Evolutionary conservation across 1,140 invertebrate species (phyloP).

Genomic region (Eurosta solidaginis): DNA sequence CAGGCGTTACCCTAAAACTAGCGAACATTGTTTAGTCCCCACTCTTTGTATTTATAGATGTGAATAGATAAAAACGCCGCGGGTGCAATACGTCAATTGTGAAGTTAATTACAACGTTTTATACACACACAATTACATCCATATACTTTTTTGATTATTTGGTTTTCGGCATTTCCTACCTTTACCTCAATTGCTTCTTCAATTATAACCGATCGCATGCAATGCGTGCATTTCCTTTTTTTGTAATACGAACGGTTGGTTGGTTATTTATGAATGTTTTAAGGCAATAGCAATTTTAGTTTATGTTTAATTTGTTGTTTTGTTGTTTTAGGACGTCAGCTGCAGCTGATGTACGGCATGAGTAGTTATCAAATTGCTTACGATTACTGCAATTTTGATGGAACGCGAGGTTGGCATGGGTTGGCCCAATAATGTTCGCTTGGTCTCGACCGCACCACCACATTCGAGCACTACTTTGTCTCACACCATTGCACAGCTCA

Average conservation of each 20-base stretch:
- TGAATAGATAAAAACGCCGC: background rate
- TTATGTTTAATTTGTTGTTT: background rate
- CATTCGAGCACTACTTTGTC: background rate
- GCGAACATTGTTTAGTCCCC: too few relatives aligned
- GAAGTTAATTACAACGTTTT: conserved; percentile 10
- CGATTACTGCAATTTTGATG: conserved; percentile 30
- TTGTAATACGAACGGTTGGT: too few relatives aligned
- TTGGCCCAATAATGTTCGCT: background rate
- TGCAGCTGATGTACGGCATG: conserved; percentile 10
- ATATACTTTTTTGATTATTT: background rate
- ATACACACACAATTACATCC: too few relatives aligned
- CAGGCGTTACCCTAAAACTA: too few relatives aligned
- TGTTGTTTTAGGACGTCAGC: conserved; percentile 1
- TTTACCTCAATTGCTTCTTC: background rate
- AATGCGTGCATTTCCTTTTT: background rate
- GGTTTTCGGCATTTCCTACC: background rate
- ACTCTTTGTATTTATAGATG: background rate
- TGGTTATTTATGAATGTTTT: conserved; percentile 6
- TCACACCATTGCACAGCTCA: background rate
- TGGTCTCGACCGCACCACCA: background rate
- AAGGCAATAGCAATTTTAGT: background rate
- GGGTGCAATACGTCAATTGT: background rate
- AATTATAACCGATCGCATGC: background rate
- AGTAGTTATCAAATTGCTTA: conserved; percentile 22
- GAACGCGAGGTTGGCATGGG: background rate